Base-by-base conservation (phyloP, 2,797 vertebrate genomes). In the Lophius americanus region DNA sequence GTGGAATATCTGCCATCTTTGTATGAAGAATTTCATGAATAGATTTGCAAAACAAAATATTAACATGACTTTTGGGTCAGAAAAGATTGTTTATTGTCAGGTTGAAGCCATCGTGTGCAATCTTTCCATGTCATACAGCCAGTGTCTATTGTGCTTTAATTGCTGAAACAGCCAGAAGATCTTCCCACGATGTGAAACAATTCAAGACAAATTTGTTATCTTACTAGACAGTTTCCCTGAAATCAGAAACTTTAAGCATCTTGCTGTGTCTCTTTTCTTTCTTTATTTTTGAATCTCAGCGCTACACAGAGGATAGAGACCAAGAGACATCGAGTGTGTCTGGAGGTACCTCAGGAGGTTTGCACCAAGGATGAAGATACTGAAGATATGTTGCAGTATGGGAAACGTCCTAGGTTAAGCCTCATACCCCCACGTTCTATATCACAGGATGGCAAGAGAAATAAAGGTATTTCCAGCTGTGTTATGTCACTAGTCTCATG, bases 281-380 rank as follows among this genome's bases (percentile, higher is more conserved):
- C 58, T 63, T 3, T 78, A 10, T 42, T 5, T 65, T 60, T 75
- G 64, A 74, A 65, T 85, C 92, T 94, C 51, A 78, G 96, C 56
- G 84, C 94, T 35, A 97, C 93, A 66, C 97, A 98, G 61, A 96
- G 97, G 51, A 98, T 99, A 63, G 98, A 98, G 83, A 96, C 96
- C 35, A 99, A 99, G 88, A 94, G 98, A 74, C 98, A 99, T 88
- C 82, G 96, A 9, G 95, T 99, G 50, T 99, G 96, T 89, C 91
- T 99, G 51, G 96, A 98, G 78, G 91, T 99, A 46, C 97, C 97
- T 0, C 90, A 96, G 35, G 96, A 97, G 76, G 93, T 98, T 39
- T 94, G 98, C 73, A 93, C 94, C 41, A 95, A 95, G 81, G 95
- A 95, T 60, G 94, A 95, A 55, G 83, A 81, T 0, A 68, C 88